These are phyloP conservation scores for Brachionus manjavacas DNA, from an alignment of 1,140 invertebrate genomes.

Conservation along the genomic window DNA sequence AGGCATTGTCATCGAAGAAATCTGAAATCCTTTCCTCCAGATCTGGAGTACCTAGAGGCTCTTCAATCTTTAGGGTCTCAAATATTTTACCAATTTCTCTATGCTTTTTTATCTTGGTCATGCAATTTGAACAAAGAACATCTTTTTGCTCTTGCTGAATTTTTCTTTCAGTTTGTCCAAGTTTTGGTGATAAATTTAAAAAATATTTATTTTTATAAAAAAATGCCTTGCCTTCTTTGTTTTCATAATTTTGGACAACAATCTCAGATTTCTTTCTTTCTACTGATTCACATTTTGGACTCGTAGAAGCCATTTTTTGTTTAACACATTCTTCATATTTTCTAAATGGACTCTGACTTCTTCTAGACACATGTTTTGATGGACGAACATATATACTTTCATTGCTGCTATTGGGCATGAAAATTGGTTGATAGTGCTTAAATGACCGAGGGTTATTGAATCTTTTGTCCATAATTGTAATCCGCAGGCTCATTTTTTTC, in stretches of 20 bases:
- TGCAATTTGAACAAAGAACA: not conserved
- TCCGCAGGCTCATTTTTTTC: not conserved
- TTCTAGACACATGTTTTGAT: not conserved
- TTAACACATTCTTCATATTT: constrained; percentile 39
- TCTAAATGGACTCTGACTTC: constrained; percentile 17
- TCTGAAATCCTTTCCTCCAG: not conserved
- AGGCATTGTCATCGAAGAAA: not conserved
- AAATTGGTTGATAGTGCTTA: not conserved
- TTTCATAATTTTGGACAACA: too few species aligned
- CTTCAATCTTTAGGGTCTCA: not conserved
- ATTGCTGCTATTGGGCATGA: not conserved
- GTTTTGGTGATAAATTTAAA: not conserved
- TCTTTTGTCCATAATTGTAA: not conserved
- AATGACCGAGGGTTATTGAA: not conserved
- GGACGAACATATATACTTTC: not conserved
- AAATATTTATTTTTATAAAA: not conserved
- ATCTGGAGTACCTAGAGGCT: not conserved
- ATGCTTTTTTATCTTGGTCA: not conserved
- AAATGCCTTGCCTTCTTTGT: not conserved
- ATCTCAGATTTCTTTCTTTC: not conserved
- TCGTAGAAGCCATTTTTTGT: not conserved
- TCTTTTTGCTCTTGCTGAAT: not conserved
- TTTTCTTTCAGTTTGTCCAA: not conserved
- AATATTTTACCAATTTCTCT: not conserved
- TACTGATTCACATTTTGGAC: not conserved